Evolutionary conservation across 1,140 invertebrate species (phyloP), one percentile per base, ranked within the genome.

Genomic region (Ridgeia piscesae): DNA sequence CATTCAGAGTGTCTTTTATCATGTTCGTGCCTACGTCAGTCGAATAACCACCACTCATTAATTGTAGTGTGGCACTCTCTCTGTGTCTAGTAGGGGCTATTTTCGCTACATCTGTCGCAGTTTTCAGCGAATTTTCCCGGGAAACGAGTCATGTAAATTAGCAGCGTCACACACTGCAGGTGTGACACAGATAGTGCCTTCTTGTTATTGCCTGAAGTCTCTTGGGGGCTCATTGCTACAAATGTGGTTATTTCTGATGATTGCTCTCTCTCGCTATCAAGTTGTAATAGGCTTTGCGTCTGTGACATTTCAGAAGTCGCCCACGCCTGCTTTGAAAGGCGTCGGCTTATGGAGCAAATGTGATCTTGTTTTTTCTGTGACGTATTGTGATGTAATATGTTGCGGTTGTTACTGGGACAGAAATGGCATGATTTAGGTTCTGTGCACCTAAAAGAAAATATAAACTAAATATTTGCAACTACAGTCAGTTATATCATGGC

Each of bases 81-180:
- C 14, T 4, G 11, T 77, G 58, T 77, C 58, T 4, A 77, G 58
- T 77, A 77, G 58, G 58, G 34, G 35, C 34, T 91, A 98, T 96
- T n/a, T 77, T 8, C 27, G 58, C 27, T 2, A 6, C 58, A 77
- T 77, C 58, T 14, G 58, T 77, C 58, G 27, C 58, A 77, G 58
- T 21, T 77, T 77, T 77, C 58, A 31, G 58, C 2, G 58, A 31
- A 77, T 21, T 77, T 77, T 31, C 27, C 58, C 17, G 2, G 27
- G 58, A 77, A 77, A 77, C 58, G 17, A 77, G 58, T 77, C 58
- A 14, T 77, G 11, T 77, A 77, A 77, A 77, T 77, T 77, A 21
- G 17, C 27, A 21, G 77, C 0, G 58, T 34, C n/a, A 92, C 50
- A n/a, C 33, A 34, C 17, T 14, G 58, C 58, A 77, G 58, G 58